Evolutionary conservation across 2,797 vertebrate genomes (phyloP).

Genomic region (Ctenochaetus hawaiiensis): DNA sequence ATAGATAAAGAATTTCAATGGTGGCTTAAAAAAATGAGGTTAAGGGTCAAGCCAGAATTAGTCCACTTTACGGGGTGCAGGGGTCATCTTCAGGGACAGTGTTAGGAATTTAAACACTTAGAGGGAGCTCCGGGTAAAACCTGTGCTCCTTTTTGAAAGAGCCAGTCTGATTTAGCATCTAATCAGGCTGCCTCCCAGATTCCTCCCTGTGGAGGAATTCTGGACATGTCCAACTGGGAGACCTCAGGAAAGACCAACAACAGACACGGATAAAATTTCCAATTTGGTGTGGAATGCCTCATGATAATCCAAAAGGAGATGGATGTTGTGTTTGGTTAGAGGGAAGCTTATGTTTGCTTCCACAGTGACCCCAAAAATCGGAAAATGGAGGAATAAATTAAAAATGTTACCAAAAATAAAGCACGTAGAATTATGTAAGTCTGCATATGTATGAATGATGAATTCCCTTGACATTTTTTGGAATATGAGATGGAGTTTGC

Average conservation of each 20-base stretch:
- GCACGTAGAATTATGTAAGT: too few species aligned
- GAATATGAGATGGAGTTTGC: too few species aligned
- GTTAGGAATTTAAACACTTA: not conserved
- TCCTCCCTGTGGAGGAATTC: conserved; percentile 4
- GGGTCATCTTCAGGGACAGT: not conserved
- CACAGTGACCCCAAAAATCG: not conserved
- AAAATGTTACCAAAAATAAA: not conserved
- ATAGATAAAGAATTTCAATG: not conserved
- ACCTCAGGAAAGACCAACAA: not conserved
- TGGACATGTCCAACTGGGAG: not conserved
- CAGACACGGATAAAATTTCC: conserved; percentile 3
- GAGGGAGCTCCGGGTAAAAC: not conserved
- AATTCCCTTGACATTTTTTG: not conserved
- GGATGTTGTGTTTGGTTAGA: not conserved
- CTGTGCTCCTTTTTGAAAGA: not conserved
- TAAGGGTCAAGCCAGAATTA: not conserved
- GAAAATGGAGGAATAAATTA: not conserved
- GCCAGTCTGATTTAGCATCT: not conserved
- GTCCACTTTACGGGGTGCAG: not conserved
- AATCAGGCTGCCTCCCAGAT: conserved; percentile 2
- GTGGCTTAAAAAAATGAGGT: not conserved
- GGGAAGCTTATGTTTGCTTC: not conserved
- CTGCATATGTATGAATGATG: too few species aligned
- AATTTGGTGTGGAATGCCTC: conserved; percentile 21
- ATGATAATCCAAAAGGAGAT: not conserved